Conservation (phyloP, 2,113 vertebrate species). For the Campylomormyrus numenius region DNA sequence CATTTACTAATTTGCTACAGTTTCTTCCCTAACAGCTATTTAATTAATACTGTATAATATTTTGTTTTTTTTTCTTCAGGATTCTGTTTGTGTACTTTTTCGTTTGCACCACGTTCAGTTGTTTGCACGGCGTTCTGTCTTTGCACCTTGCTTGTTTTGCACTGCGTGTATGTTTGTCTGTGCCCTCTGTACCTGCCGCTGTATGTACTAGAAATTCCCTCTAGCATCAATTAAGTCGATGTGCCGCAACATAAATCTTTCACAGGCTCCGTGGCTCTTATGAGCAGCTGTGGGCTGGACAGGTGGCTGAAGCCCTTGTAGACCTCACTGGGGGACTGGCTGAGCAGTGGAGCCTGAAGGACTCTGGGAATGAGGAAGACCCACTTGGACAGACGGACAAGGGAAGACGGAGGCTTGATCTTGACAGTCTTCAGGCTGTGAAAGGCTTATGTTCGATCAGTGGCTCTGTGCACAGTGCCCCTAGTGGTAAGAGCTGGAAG, state of each 20-base stretch:
- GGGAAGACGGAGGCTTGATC: constrained; percentile 48
- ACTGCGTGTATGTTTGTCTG: neutral
- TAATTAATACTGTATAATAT: neutral
- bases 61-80: neutral
- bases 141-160: neutral
- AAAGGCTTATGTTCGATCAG: constrained; percentile 76
- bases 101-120: neutral
- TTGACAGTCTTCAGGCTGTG: constrained; percentile 64
- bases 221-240: neutral
- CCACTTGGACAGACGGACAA: constrained; percentile 41
- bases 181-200: neutral
- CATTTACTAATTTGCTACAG: neutral
- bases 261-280: constrained; percentile 80
- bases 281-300: constrained; percentile 86
- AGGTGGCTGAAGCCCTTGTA: constrained; percentile 86
- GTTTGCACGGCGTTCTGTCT: neutral
- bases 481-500: constrained; percentile 57
- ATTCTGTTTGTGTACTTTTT: neutral
- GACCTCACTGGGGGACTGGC: constrained; percentile 84
- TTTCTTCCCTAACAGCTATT: neutral
- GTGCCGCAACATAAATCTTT: neutral
- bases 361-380: constrained; percentile 31
- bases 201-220: neutral
- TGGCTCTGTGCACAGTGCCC: constrained; percentile 74
- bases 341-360: constrained; percentile 74